These are phyloP conservation scores for Hirundichthys speculiger DNA, from an alignment of 2,113 vertebrate genomes.

Conservation along the genomic window DNA sequence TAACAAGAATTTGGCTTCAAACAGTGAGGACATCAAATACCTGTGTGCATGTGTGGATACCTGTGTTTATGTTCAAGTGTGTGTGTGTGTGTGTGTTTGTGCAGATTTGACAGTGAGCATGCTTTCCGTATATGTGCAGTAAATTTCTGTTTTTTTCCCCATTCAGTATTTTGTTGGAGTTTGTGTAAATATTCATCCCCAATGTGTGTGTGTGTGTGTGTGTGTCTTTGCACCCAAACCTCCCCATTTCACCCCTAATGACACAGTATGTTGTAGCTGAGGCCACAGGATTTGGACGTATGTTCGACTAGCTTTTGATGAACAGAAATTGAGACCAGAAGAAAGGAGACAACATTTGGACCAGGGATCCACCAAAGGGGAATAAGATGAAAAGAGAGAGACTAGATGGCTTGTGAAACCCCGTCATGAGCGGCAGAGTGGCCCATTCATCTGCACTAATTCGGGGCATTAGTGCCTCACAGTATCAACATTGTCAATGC, in stretches of 20 bases:
- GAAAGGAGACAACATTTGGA: conserved; percentile 83
- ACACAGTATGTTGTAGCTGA: conserved; percentile 67
- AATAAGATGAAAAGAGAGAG: conserved; percentile 92
- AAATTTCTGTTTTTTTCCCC: conserved; percentile 57
- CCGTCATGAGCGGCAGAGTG: conserved; percentile 84
- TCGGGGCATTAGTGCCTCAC: conserved; percentile 82
- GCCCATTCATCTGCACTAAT: conserved; percentile 86
- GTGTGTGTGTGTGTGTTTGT: too few species aligned
- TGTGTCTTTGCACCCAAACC: conserved; percentile 39
- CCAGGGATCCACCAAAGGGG: conserved; percentile 85
- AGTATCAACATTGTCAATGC: conserved; percentile 79
- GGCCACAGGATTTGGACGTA: conserved; percentile 81
- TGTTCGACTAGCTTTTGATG: conserved; percentile 97
- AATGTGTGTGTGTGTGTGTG: background rate
- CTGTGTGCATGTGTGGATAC: conserved; percentile 22
- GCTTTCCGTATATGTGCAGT: conserved; percentile 14
- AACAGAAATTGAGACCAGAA: conserved; percentile 90
- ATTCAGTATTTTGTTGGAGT: conserved; percentile 27
- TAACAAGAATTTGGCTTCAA: conserved; percentile 91
- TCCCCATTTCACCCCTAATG: conserved; percentile 73
- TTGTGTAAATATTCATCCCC: background rate
- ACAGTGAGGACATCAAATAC: conserved; percentile 93
- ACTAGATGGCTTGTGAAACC: conserved; percentile 84
- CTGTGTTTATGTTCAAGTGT: too few species aligned
- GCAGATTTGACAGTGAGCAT: too few species aligned